Percentiles rank a stretch among this genome's conserved stretches.
Evolutionary conservation across 2,888 invertebrate genomes (phyloP).

Genomic region (Sphaerophoria taeniata): DNA sequence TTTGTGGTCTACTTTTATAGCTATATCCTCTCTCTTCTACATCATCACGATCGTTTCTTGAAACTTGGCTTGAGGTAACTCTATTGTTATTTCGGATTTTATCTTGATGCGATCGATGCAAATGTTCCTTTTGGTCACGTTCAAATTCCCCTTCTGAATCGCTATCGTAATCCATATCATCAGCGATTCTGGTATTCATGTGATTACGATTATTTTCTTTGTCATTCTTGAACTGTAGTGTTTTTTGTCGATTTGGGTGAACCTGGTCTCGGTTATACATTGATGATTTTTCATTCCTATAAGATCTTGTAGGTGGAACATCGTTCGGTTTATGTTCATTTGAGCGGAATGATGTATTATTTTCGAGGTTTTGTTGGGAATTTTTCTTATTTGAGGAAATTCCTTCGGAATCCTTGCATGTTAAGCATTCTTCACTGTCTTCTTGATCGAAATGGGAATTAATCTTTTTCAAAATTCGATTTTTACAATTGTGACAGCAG

Average conservation of each 20-base stretch:
- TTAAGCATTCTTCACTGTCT: conserved; percentile 30
- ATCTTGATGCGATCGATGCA: neutral
- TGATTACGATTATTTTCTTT: neutral
- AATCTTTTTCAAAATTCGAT: conserved; percentile 59
- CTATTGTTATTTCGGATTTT: neutral
- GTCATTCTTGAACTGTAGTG: neutral
- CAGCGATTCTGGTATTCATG: neutral
- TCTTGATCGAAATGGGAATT: conserved; percentile 10
- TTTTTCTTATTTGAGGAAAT: conserved; percentile 13
- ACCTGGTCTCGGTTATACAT: conserved; percentile 27
- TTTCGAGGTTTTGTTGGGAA: neutral
- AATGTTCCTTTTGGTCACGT: conserved; percentile 17
- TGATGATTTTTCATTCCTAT: conserved; percentile 4
- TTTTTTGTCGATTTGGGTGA: neutral
- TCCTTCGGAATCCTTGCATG: conserved; percentile 28
- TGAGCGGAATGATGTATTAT: neutral
- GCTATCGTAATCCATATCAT: conserved; percentile 45
- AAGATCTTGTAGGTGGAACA: neutral
- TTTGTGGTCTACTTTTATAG: neutral
- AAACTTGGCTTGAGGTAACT: neutral
- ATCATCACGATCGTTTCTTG: neutral
- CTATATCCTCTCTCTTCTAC: conserved; percentile 8
- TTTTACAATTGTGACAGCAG: conserved; percentile 76
- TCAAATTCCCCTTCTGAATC: conserved; percentile 14
- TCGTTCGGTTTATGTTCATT: neutral